Evolutionary conservation across 1,140 invertebrate species (phyloP).

Genomic region (Phocides pigmalion): DNA sequence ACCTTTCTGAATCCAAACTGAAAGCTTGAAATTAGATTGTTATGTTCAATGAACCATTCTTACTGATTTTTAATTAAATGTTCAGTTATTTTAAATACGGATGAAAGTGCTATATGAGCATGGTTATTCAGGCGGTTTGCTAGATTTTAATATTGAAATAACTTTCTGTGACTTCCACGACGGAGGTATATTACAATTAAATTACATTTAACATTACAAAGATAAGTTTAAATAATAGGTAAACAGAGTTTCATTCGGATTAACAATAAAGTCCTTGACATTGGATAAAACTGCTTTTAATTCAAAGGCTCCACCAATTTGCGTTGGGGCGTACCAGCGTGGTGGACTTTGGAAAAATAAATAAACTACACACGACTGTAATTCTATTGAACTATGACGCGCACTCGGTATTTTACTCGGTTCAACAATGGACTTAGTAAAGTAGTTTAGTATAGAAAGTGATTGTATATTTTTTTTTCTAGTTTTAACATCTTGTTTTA

Average conservation of each 20-base stretch:
- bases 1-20: slow-evolving; percentile 40
- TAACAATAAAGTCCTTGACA: slow-evolving; percentile 4
- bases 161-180: slow-evolving; percentile 11
- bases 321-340: too few species aligned
- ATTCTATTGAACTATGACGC: too few species aligned
- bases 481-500: too few species aligned
- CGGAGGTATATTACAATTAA: neutral
- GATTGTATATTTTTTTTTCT: too few species aligned
- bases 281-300: neutral
- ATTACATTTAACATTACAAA: neutral
- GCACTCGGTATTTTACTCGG: too few species aligned
- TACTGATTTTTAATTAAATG: slow-evolving; percentile 20
- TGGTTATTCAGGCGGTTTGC: neutral
- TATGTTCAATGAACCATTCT: slow-evolving; percentile 35
- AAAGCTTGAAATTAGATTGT: slow-evolving; percentile 21
- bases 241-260: neutral
- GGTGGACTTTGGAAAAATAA: too few species aligned
- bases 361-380: too few species aligned
- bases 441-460: too few species aligned
- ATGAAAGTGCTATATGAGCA: slow-evolving; percentile 19
- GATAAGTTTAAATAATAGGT: slow-evolving; percentile 13
- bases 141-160: slow-evolving; percentile 21
- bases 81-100: slow-evolving; percentile 7
- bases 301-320: too few species aligned
- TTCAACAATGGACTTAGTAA: too few species aligned